phyloP scores from a whole-genome alignment of 2,797 vertebrate genomes.

The Lacerta viridis region DNA sequence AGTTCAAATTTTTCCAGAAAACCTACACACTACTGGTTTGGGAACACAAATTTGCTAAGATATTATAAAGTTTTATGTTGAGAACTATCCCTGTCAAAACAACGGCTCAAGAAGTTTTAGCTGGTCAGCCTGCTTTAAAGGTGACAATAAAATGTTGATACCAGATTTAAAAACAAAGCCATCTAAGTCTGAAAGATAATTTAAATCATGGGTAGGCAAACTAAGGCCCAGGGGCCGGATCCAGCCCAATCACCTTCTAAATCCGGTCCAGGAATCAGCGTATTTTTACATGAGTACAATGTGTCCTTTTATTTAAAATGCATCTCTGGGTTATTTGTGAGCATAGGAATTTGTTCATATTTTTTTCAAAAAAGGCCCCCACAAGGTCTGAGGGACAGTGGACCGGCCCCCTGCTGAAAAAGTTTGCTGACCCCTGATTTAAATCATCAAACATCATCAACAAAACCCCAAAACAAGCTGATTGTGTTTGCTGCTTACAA shows the following conservation, averaged over 20 bases:
- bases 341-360: no score
- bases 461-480: background rate
- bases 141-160: constrained; percentile 6
- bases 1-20: background rate
- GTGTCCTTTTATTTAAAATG: no score
- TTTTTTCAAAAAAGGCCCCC: no score
- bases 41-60: background rate
- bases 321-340: no score
- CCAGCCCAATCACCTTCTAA: no score
- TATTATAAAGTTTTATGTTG: background rate
- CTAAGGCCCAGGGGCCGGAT: no score
- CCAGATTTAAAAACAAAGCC: background rate
- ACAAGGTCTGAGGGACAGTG: no score
- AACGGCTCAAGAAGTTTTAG: background rate
- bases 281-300: no score
- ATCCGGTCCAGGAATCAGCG: no score
- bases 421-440: background rate
- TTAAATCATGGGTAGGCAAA: background rate
- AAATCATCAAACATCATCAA: constrained; percentile 18
- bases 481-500: constrained; percentile 13
- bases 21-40: background rate
- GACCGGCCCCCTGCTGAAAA: no score
- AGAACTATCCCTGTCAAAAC: background rate
- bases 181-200: constrained; percentile 21
- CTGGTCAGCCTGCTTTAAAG: constrained; percentile 19